These are phyloP conservation scores for Nephrocerus scutellatus DNA, from an alignment of 2,888 invertebrate species.

Conservation along the genomic window DNA sequence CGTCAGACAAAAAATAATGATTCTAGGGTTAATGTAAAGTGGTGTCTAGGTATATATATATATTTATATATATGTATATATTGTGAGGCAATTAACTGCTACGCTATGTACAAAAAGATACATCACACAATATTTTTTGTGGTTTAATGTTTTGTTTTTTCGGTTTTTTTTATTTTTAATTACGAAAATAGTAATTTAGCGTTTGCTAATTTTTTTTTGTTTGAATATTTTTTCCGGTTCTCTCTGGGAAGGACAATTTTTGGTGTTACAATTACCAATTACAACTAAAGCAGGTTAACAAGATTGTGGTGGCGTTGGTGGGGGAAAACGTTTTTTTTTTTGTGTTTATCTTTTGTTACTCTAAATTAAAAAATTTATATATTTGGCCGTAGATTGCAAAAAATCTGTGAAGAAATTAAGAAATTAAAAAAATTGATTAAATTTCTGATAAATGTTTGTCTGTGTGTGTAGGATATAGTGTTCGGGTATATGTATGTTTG, in stretches of 20 bases:
- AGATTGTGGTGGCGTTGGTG: too few relatives aligned
- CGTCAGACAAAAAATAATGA: too few relatives aligned
- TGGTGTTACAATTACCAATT: constrained; percentile 2
- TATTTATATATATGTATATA: constrained; percentile 9
- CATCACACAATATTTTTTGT: too few relatives aligned
- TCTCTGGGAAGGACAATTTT: too few relatives aligned
- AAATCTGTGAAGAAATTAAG: constrained; percentile 46
- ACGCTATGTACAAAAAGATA: too few relatives aligned
- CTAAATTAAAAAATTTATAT: constrained; percentile 41
- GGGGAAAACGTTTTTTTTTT: constrained; percentile 13
- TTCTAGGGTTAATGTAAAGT: too few relatives aligned
- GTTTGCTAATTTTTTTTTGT: too few relatives aligned
- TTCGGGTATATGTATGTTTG: constrained; percentile 15
- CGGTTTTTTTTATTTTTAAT: constrained; percentile 5
- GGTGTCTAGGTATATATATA: not conserved
- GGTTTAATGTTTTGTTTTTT: too few relatives aligned
- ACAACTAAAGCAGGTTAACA: not conserved
- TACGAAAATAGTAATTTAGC: not conserved
- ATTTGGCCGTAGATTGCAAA: constrained; percentile 46
- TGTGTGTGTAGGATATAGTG: constrained; percentile 26
- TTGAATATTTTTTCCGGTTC: too few relatives aligned
- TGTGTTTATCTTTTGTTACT: constrained; percentile 23
- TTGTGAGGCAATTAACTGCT: constrained; percentile 14
- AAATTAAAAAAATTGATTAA: constrained; percentile 34
- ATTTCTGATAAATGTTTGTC: constrained; percentile 13